Base-by-base conservation (phyloP, 2,888 invertebrate genomes). In the Chloroclysta siterata region DNA sequence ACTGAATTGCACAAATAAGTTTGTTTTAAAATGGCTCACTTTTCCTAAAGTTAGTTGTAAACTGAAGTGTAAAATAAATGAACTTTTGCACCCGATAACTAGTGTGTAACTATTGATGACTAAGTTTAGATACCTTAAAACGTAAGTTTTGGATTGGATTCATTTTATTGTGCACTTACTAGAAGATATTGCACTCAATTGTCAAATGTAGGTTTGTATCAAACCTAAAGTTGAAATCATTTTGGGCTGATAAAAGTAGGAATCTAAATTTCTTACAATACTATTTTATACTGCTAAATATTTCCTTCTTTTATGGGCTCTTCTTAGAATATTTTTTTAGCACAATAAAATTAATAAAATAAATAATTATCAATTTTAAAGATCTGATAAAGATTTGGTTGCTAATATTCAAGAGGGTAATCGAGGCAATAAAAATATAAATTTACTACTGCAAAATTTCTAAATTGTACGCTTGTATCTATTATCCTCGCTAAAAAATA, bases 21-120 rank as follows among this genome's bases (percentile, higher is more conserved):
- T 90, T 89, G 82, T 90, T 90, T 89, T 91, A 92, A 93, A 92
- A 93, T 93, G 93, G 93, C 93, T 93, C 93, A 93, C 93, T 91
- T 93, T 92, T 92, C 91, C 90, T 90, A 81, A 87, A 85, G 79
- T 81, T 81, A 76, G 77, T 83, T 82, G 77, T 77, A 77, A 79
- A 83, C 77, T 78, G 74, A 80, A 82, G 73, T 84, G 83, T 84
- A 84, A 73, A 80, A 81, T 81, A 81, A 83, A 81, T 73, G 74
- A 50, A 29, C 76, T 66, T 79, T 78, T 87, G 89, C 90, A 90
- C 90, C 82, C 80, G 78, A 67, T 65, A 77, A 80, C 82, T 85
- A 86, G 81, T 82, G 83, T 85, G 76, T 85, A 79, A 82, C 76
- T 82, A 80, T 81, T 81, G 62, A 77, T 74, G 78, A 77, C 69